Percentiles rank a stretch among this genome's conserved stretches.
phyloP scores from a whole-genome alignment of 1,140 invertebrate species.

The Lerema accius region DNA sequence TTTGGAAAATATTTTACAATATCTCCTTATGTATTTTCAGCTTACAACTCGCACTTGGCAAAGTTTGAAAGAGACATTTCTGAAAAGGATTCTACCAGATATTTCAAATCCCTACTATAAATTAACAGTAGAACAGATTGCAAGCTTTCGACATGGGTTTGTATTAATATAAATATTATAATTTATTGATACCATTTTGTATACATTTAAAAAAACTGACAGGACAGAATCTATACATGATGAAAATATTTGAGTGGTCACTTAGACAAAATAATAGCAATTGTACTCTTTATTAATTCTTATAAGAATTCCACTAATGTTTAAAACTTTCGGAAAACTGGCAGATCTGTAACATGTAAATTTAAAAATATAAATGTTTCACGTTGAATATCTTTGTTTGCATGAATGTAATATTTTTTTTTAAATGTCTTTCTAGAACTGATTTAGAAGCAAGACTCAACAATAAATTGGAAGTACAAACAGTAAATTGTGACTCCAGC shows the following conservation, averaged over 20 bases:
- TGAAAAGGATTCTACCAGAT: slow-evolving; percentile 76
- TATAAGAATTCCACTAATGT: no score
- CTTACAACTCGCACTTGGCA: slow-evolving; percentile 74
- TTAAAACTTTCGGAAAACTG: no score
- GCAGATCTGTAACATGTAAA: no score
- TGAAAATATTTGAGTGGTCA: no score
- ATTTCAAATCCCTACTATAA: slow-evolving; percentile 77
- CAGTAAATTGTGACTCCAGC: slow-evolving; percentile 45
- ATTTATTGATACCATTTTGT: no score
- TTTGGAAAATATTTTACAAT: slow-evolving; percentile 3
- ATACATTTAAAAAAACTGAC: no score
- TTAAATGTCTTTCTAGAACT: slow-evolving; percentile 42
- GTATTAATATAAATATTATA: slow-evolving; percentile 12
- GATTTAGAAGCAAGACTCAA: slow-evolving; percentile 56
- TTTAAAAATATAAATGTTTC: no score
- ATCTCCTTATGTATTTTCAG: slow-evolving; percentile 55
- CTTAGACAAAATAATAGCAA: no score
- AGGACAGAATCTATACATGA: no score
- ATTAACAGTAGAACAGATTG: slow-evolving; percentile 58
- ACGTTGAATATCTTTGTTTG: neutral
- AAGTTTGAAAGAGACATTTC: slow-evolving; percentile 77
- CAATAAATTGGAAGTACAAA: slow-evolving; percentile 57
- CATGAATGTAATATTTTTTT: slow-evolving; percentile 1
- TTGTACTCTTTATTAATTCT: no score
- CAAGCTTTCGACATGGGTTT: slow-evolving; percentile 67